These are phyloP conservation scores for Chloromyia formosa DNA, from an alignment of 2,888 invertebrate species.

Conservation along the genomic window DNA sequence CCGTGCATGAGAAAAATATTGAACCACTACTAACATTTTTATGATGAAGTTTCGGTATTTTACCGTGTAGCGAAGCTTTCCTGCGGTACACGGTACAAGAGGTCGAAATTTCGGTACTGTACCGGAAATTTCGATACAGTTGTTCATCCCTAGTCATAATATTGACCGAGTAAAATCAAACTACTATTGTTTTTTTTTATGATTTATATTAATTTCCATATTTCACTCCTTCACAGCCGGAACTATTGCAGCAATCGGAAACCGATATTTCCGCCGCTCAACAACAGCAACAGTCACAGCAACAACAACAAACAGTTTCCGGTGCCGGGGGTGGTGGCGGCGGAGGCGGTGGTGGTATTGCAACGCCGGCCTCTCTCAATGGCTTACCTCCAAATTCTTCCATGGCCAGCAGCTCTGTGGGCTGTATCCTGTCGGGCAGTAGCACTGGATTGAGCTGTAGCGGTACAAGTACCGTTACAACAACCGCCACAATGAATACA, in stretches of 20 bases:
- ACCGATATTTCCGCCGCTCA: constrained; percentile 62
- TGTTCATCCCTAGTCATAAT: too few relatives aligned
- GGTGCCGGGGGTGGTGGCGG: constrained; percentile 62
- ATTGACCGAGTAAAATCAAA: too few relatives aligned
- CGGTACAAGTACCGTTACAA: constrained; percentile 42
- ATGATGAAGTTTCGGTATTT: too few relatives aligned
- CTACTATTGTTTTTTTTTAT: too few relatives aligned
- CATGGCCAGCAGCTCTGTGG: constrained; percentile 29
- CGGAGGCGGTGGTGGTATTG: constrained; percentile 56
- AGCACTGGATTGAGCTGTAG: constrained; percentile 38
- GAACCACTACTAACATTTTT: too few relatives aligned
- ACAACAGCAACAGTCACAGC: constrained; percentile 55
- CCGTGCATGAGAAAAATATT: too few relatives aligned
- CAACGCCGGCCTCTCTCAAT: constrained; percentile 50
- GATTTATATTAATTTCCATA: too few relatives aligned
- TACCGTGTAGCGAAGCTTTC: too few relatives aligned
- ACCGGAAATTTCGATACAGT: too few relatives aligned
- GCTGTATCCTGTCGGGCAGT: constrained; percentile 2
- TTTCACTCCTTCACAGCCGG: constrained; percentile 60
- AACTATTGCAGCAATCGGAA: constrained; percentile 71
- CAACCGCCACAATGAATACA: constrained; percentile 46
- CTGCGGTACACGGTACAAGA: too few relatives aligned
- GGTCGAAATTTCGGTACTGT: too few relatives aligned
- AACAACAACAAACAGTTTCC: constrained; percentile 46
- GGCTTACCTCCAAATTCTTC: constrained; percentile 38